Base-by-base conservation (phyloP, 2,797 vertebrate genomes). In the Etheostoma perlongum region DNA sequence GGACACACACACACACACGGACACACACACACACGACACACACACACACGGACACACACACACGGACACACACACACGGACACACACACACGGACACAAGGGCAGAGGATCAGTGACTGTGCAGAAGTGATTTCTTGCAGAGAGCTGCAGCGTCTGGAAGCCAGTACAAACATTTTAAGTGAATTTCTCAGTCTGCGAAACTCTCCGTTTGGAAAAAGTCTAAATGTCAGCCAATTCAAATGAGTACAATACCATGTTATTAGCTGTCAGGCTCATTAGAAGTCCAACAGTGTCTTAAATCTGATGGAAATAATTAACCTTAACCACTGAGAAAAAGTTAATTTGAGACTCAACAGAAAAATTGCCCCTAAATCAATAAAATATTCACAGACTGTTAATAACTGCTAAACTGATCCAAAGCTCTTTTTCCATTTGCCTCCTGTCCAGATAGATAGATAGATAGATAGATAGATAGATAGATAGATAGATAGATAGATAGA, bases 131-230 rank as follows among this genome's bases (percentile, higher is more conserved):
- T 70, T 78, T 76, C 66, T 82, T 27, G 33, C 67, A 53, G 66
- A 40, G 60, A 63, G 58, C 70, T 21, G 42, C 77, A 30, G 71
- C 6, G 5, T 72, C 49, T 30, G 4, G 7, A 54, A 3, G 88
- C 91, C 91, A 90, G 83, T 2, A 84, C 63, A 89, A 90, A 92
- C 87, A 89, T 68, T 81, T 83, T 84, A 77, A 79, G 74, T 63
- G 25, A 79, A 85, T 76, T 78, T 88, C 67, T 86, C 79, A 33
- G 86, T 79, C 83, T 85, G 79, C 2, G 36, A 69, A 65, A 79
- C 49, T 79, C 76, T 78, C 72, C 60, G 4, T 81, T 82, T 74
- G 83, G 84, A 84, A 88, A 85, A 81, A 82, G 60, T 25, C 18
- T 30, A 75, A 76, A 86, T 77, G 77, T 82, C 82, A 79, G 81